Base-by-base conservation (phyloP, 2,113 vertebrate species). In the Bujurquina vittata region DNA sequence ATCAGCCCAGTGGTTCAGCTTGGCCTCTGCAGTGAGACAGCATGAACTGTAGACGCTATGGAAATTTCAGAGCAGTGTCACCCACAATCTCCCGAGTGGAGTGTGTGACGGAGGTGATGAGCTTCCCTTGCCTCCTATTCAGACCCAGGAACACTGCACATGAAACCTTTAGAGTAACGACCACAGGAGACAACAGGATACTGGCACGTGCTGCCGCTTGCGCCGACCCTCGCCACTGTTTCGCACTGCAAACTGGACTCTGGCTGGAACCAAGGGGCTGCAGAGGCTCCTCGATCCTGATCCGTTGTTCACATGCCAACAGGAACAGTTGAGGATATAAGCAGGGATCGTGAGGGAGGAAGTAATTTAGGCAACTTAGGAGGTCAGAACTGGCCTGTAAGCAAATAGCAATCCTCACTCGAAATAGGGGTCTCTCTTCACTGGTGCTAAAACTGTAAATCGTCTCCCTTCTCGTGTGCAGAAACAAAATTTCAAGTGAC, bases 401-500 rank as follows among this genome's bases (percentile, higher is more conserved):
- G 88, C 87, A 92, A 93, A 88, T 81, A 91, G 92, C 62, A 87
- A 93, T 92, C 92, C 91, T 93, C 91, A 92, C 75, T 73, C 43
- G 77, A 89, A 79, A 80, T 81, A 60, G 88, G 73, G 91, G 77
- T 92, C 89, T 89, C 88, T 94, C 92, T 76, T 92, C 90, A 77
- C 84, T 76, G 91, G 81, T 84, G 94, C 94, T 94, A 92, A 89
- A 87, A 80, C 58, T 81, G 82, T 85, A 90, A 91, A 88, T 81
- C 20, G 92, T 89, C 91, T 94, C 91, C 91, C 23, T 76, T 90
- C 84, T 91, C 59, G 82, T 86, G 90, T 81, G 90, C 69, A 72
- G 86, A 89, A 91, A 94, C 89, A 91, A 83, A 85, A 88, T 87
- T 87, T 93, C 93, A 91, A 89, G 89, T 90, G 91, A 93, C 89